phyloP scores from a whole-genome alignment of 2,797 vertebrate species.

The Amphiprion clarkii region DNA sequence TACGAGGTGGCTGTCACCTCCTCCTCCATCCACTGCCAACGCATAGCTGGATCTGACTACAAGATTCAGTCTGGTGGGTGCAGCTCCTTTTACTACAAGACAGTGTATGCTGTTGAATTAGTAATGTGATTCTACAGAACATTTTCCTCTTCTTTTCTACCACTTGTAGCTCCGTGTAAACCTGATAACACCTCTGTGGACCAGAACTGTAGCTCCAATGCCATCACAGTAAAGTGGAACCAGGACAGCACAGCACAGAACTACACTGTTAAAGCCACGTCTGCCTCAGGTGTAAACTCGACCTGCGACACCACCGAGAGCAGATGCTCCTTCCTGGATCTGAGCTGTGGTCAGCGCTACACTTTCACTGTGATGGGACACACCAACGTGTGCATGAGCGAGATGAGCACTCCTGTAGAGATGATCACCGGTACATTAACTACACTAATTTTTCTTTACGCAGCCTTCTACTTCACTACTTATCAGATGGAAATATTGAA shows the following conservation, averaged over 20 bases:
- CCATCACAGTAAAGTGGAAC: conserved; percentile 70
- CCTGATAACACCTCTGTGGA: conserved; percentile 64
- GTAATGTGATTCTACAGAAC: not conserved
- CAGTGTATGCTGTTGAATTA: not conserved
- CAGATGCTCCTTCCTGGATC: conserved; percentile 70
- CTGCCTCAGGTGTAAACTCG: conserved; percentile 56
- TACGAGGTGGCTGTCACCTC: conserved; percentile 77
- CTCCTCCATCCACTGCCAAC: conserved; percentile 68
- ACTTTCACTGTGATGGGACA: conserved; percentile 75
- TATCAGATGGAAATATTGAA: too few relatives aligned
- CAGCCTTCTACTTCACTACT: too few relatives aligned
- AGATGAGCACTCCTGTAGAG: conserved; percentile 49
- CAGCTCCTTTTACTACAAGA: not conserved
- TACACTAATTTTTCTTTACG: not conserved
- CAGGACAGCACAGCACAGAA: conserved; percentile 55
- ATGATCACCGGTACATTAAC: conserved; percentile 66
- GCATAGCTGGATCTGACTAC: conserved; percentile 68
- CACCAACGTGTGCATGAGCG: conserved; percentile 74
- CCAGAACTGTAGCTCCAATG: conserved; percentile 72
- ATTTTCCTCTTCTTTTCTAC: not conserved
- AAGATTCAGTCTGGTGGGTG: conserved; percentile 76
- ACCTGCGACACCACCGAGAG: conserved; percentile 64
- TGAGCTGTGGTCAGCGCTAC: conserved; percentile 80
- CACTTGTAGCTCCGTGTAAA: conserved; percentile 70
- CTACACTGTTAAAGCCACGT: conserved; percentile 67